These are phyloP conservation scores for Emmelina monodactyla DNA, from an alignment of 2,888 invertebrate species.

Conservation along the genomic window DNA sequence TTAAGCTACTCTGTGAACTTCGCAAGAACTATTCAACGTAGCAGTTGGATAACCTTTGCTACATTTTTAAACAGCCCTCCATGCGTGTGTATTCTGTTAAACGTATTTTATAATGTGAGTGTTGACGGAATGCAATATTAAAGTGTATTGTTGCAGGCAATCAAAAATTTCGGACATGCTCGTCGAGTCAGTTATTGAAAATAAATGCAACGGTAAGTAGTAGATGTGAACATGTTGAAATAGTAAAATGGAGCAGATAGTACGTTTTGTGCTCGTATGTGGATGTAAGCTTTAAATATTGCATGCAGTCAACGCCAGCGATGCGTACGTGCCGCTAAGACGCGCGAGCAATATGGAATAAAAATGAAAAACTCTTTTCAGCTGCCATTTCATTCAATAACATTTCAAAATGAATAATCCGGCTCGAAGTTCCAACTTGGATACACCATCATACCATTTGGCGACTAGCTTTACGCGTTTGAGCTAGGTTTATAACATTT, in stretches of 20 bases:
- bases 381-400: constrained; percentile 31
- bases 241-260: constrained; percentile 32
- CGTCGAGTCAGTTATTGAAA: too few relatives aligned
- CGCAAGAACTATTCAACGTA: constrained; percentile 18
- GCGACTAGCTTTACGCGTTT: too few relatives aligned
- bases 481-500: neutral
- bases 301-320: constrained; percentile 64
- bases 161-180: constrained; percentile 39
- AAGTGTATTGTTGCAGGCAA: constrained; percentile 36
- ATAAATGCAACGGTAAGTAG: too few relatives aligned
- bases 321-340: constrained; percentile 57
- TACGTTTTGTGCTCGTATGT: constrained; percentile 39
- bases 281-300: constrained; percentile 61
- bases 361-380: constrained; percentile 39
- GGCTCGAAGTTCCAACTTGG: constrained; percentile 13
- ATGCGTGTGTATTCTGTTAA: constrained; percentile 35
- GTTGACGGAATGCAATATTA: constrained; percentile 65
- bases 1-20: constrained; percentile 18
- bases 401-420: constrained; percentile 22
- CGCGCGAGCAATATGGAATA: constrained; percentile 48
- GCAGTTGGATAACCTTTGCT: constrained; percentile 16
- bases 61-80: constrained; percentile 26
- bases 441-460: too few relatives aligned
- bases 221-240: constrained; percentile 27
- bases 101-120: constrained; percentile 33